Evolutionary conservation across 2,113 vertebrate genomes (phyloP).

Genomic region (Petrocephalus zakoni): DNA sequence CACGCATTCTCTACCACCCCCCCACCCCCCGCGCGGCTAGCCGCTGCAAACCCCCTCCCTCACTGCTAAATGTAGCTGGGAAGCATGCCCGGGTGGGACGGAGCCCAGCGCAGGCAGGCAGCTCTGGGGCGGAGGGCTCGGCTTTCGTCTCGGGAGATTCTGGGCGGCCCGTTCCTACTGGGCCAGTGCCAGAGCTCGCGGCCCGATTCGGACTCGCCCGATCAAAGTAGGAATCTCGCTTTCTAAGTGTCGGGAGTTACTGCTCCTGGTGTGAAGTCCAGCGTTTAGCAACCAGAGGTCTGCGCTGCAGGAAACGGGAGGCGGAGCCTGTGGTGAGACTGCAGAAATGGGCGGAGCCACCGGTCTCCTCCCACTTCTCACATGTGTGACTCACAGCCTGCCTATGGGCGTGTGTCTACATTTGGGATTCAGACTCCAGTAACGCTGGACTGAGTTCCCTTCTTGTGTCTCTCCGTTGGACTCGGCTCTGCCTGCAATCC

Average conservation of each 20-base stretch:
- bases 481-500: not conserved
- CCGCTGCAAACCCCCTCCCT: not conserved
- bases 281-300: constrained; percentile 31
- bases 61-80: not conserved
- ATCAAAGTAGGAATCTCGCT: not conserved
- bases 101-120: not conserved
- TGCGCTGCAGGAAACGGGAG: not conserved
- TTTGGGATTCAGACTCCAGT: constrained; percentile 41
- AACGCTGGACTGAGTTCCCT: constrained; percentile 29
- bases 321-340: constrained; percentile 9
- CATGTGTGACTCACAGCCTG: constrained; percentile 42
- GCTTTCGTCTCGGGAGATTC: not conserved
- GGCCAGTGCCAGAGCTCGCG: not conserved
- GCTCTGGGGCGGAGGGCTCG: not conserved
- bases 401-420: constrained; percentile 38
- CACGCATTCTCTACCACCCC: not conserved
- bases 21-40: not conserved
- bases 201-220: not conserved
- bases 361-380: constrained; percentile 45
- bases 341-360: constrained; percentile 28
- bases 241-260: not conserved
- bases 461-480: not conserved
- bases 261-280: constrained; percentile 5
- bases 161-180: not conserved
- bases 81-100: not conserved